Evolutionary conservation across 2,797 vertebrate species (phyloP), one percentile per base, ranked within the genome.

Genomic region (Falco columbarius): DNA sequence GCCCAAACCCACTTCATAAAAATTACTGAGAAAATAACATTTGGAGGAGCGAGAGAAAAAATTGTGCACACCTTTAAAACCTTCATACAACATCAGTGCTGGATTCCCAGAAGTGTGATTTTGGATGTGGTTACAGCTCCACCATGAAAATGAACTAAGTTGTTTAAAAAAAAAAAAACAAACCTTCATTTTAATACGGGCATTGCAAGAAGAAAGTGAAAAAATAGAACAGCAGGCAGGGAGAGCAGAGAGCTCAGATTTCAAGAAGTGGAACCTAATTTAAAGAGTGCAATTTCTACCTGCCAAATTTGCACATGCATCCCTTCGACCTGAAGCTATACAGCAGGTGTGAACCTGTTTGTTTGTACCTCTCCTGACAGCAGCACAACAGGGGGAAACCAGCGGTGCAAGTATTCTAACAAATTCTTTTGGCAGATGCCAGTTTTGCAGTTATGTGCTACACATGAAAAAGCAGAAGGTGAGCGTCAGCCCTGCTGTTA

Each of bases 351-450:
- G 92, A 94, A 71, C 40, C 66, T 95, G 93, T 86, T 89, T 80
- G 90, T 86, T 89, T 80, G 90, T 86, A 1, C 55, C 90, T 95
- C 75, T 95, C 76, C 94, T 70, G 90, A 32, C 70, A 73, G 92
- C 51, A 92, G 94, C 94, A 76, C 70, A 24, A n/a, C 47, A 10
- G 87, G 93, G 81, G 83, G 46, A 30, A 93, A 27, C 6, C 94
- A 95, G 95, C 8, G 7, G 92, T 65, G 94, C 90, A 84, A 26
- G 61, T 9, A 62, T 5, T 55, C 75, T 68, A 80, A 87, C 94
- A 96, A 89, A 92, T 77, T 70, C 93, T 89, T 42, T 13, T 91
- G 93, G 94, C 96, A 90, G 84, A 38, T 92, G 89, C 79, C 80
- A 81, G 27, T 85, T 89, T 11, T 72, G 92, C 90, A 76, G 76